Evolutionary conservation across 2,113 vertebrate genomes (phyloP).

Genomic region (Nothoprocta perdicaria): DNA sequence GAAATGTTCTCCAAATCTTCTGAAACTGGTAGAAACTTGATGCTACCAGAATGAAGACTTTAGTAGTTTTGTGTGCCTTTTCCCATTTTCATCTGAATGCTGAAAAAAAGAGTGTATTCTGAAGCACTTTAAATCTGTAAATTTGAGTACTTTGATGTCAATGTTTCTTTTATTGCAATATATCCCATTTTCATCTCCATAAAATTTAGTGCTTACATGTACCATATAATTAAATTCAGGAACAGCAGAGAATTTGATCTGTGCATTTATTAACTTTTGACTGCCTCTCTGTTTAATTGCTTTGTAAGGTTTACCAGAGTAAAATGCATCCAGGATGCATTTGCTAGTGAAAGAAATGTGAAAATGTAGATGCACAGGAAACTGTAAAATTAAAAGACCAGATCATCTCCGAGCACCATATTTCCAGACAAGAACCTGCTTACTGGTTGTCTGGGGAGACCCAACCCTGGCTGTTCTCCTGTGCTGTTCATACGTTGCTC

Average conservation of each 20-base stretch:
- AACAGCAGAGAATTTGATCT: constrained; percentile 58
- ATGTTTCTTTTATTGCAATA: constrained; percentile 70
- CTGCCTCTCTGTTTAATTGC: constrained; percentile 52
- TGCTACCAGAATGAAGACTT: constrained; percentile 31
- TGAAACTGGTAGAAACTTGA: constrained; percentile 9
- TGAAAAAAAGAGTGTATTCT: constrained; percentile 69
- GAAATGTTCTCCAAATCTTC: constrained; percentile 9
- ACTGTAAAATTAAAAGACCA: background rate
- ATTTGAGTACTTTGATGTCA: constrained; percentile 66
- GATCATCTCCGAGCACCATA: background rate
- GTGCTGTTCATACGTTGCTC: background rate
- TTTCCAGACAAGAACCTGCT: background rate
- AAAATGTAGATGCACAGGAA: background rate
- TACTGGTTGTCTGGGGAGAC: background rate
- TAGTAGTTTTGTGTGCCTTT: background rate
- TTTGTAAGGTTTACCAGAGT: constrained; percentile 56
- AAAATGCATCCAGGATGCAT: background rate
- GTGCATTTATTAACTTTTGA: constrained; percentile 69
- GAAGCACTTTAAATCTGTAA: constrained; percentile 69
- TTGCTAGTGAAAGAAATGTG: background rate
- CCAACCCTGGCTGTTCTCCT: background rate
- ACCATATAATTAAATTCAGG: constrained; percentile 77
- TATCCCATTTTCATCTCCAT: constrained; percentile 75
- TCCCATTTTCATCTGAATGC: constrained; percentile 40
- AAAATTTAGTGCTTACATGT: constrained; percentile 76